Evolutionary conservation across 2,113 vertebrate species (phyloP), one percentile per base, ranked within the genome.

Genomic region (Columba livia): DNA sequence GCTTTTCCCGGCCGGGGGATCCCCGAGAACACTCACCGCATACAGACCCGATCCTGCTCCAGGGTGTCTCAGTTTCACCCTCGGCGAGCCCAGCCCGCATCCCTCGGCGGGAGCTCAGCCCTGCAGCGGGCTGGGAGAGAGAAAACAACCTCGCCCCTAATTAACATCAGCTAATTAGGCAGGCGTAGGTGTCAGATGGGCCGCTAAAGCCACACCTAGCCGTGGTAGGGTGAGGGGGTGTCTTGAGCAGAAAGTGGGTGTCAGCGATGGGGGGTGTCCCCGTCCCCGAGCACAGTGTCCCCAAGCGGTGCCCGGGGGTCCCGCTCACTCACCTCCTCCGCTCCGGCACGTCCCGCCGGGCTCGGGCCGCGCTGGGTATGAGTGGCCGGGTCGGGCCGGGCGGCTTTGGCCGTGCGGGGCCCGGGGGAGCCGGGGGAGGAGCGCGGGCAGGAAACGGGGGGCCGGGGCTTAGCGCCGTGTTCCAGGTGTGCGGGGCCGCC

Each of bases 381-480:
- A 78, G 79, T 28, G 83, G 48, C 70, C 58, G 75, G 65, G 66
- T n/a, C 85, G 51, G 42, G 23, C 81, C 60, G 65, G 72, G 72
- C 32, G 34, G 18, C 62, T 83, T 12, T 26, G 42, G 3, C 79
- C 61, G 6, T 66, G 21, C 48, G 42, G 61, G 82, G 17, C 75
- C 70, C 29, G 61, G 85, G 75, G 92, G 87, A 92, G 87, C 70
- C 29, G 61, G 85, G 75, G 92, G 87, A 94, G 87, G 89, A 92
- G 89, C 91, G 31, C 48, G 51, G 81, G 89, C 79, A 90, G 74
- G 89, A 95, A 95, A 82, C 17, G 1, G 79, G 89, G 86, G 93
- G 91, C 82, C 16, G 79, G 74, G 87, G 60, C 83, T 92, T 38
- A n/a, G 85, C 29, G 21, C 32, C 26, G 58, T 15, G 23, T 62